Conservation (phyloP, 2,113 vertebrate species). For the Ageneiosus marmoratus region DNA sequence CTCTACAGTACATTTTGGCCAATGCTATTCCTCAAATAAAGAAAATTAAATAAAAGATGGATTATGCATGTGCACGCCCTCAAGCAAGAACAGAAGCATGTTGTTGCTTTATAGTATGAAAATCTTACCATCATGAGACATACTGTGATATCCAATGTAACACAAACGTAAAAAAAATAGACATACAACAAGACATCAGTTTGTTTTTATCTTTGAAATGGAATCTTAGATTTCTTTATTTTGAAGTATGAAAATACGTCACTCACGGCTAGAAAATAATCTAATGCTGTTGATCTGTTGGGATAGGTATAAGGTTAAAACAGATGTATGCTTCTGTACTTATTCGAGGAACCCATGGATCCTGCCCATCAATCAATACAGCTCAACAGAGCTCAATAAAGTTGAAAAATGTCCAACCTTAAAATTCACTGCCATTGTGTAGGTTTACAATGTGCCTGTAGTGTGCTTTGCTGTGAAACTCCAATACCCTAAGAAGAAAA, state of each 20-base stretch:
- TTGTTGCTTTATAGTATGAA: neutral
- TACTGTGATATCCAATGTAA: neutral
- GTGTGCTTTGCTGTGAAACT: constrained; percentile 37
- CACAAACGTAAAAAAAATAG: neutral
- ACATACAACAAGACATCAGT: neutral
- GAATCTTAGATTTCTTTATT: neutral
- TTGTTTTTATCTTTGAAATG: neutral
- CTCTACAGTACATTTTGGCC: neutral
- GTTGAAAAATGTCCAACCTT: constrained; percentile 37
- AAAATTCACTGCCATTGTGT: constrained; percentile 26
- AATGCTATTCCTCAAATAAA: neutral
- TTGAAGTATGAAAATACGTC: neutral
- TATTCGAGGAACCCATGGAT: neutral
- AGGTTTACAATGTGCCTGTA: constrained; percentile 35
- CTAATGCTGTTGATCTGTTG: neutral
- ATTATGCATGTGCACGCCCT: no score
- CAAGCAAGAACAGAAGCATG: neutral
- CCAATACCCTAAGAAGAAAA: constrained; percentile 39
- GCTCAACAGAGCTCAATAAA: constrained; percentile 15
- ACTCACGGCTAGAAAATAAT: neutral
- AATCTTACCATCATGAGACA: no score
- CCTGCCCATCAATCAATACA: constrained; percentile 6
- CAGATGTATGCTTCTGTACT: constrained; percentile 15
- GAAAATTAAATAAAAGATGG: no score
- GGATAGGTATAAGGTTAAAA: neutral